Percentiles rank a stretch among this genome's conserved stretches.
These are phyloP conservation scores for Neuroterus valhalla DNA, from an alignment of 1,140 invertebrate species.

Conservation along the genomic window DNA sequence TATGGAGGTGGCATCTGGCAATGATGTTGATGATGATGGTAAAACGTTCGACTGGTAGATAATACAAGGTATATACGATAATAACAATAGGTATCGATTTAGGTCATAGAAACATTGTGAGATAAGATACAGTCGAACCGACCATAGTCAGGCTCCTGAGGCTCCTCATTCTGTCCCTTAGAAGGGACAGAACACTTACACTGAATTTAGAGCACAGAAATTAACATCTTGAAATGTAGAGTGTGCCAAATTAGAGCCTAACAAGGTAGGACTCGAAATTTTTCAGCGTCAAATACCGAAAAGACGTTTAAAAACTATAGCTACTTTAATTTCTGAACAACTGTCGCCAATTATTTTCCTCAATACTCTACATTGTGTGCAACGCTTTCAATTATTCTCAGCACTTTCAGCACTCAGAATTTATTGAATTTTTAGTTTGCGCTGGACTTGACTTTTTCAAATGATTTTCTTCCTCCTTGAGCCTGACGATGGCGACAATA, in stretches of 20 bases:
- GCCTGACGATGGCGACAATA: constrained; percentile 14
- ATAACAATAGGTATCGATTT: constrained; percentile 23
- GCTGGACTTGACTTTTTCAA: not conserved
- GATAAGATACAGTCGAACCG: constrained; percentile 1
- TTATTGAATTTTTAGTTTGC: not conserved
- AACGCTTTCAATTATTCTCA: not conserved
- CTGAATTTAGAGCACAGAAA: constrained; percentile 8
- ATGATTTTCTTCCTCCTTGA: not conserved
- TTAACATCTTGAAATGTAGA: constrained; percentile 6
- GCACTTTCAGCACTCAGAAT: not conserved
- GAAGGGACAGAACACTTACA: not conserved
- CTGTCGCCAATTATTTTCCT: constrained; percentile 1
- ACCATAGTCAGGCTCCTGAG: constrained; percentile 24
- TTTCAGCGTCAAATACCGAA: not conserved
- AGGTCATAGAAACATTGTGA: constrained; percentile 18
- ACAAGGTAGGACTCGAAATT: not conserved
- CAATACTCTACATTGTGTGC: constrained; percentile 11
- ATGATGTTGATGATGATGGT: constrained; percentile 7
- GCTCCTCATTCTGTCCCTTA: not conserved
- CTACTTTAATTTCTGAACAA: not conserved
- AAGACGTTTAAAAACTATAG: not conserved
- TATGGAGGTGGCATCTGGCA: constrained; percentile 34
- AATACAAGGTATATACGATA: constrained; percentile 18
- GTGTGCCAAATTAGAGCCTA: not conserved
- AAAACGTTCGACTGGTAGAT: constrained; percentile 7